Percentiles rank a stretch among this genome's conserved stretches.
Conservation (phyloP, 2,888 invertebrate species). For the Sarcophaga variegata region DNA sequence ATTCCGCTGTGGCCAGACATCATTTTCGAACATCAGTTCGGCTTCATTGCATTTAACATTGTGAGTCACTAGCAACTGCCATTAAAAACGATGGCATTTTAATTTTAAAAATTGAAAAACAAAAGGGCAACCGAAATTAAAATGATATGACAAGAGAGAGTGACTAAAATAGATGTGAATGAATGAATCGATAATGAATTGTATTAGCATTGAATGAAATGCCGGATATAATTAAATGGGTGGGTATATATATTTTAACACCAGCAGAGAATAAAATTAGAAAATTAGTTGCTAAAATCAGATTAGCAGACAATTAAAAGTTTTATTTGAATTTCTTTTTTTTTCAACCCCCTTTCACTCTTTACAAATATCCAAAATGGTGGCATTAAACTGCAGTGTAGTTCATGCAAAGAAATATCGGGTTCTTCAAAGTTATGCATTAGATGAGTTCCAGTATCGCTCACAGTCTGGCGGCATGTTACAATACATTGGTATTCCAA, state of each 20-base stretch:
- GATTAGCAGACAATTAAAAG: not conserved
- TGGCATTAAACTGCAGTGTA: too few species aligned
- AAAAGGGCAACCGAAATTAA: conserved; percentile 1
- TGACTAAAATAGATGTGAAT: too few species aligned
- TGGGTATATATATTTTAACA: conserved; percentile 29
- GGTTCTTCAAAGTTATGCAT: too few species aligned
- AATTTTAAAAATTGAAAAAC: not conserved
- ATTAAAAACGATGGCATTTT: too few species aligned
- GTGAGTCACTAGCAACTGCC: too few species aligned
- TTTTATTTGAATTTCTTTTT: too few species aligned
- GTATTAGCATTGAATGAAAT: conserved; percentile 24
- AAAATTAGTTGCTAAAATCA: not conserved
- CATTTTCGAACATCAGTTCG: conserved; percentile 61
- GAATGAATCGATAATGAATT: conserved; percentile 48
- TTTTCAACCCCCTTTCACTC: too few species aligned
- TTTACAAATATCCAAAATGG: too few species aligned
- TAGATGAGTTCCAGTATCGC: too few species aligned
- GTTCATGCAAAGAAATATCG: not conserved
- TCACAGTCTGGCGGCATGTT: too few species aligned
- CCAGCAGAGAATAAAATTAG: conserved; percentile 1
- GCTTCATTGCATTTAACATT: conserved; percentile 48
- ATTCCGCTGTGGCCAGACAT: conserved; percentile 57
- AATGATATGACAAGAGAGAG: not conserved
- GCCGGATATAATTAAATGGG: conserved; percentile 40
- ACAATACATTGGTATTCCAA: too few species aligned